Conservation (phyloP, 2,113 vertebrate genomes). For the Otolemur garnettii region DNA sequence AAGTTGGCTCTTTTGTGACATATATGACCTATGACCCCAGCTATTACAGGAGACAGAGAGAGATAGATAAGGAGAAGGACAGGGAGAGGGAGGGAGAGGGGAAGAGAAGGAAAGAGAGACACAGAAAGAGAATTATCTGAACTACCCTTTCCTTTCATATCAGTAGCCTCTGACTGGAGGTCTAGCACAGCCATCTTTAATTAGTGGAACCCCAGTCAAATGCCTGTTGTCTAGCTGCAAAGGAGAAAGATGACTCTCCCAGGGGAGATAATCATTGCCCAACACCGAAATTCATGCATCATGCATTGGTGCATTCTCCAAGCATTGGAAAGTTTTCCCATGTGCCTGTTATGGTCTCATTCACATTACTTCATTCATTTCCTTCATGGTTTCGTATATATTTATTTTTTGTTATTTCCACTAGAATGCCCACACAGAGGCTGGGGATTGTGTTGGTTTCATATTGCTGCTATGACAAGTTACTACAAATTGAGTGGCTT, state of each 20-base stretch:
- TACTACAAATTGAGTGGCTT: constrained; percentile 5
- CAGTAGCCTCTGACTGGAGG: neutral
- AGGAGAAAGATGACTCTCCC: neutral
- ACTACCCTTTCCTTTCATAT: neutral
- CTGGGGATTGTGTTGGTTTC: neutral
- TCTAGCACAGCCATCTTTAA: neutral
- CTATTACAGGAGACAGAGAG: neutral
- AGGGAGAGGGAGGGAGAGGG: neutral
- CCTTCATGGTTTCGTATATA: neutral
- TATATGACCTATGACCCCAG: neutral
- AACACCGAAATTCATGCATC: neutral
- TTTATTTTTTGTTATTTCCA: neutral
- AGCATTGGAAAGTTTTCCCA: neutral
- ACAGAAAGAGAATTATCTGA: neutral
- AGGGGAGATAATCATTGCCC: neutral
- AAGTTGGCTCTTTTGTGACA: neutral
- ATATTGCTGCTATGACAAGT: neutral
- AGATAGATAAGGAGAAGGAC: neutral
- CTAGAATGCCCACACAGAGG: neutral
- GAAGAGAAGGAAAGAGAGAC: neutral
- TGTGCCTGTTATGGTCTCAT: neutral
- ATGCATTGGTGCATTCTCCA: neutral
- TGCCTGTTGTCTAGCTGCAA: neutral
- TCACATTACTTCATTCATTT: neutral
- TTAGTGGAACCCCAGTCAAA: neutral